Base-by-base conservation (phyloP, 2,113 vertebrate species). In the Ifrita kowaldi region DNA sequence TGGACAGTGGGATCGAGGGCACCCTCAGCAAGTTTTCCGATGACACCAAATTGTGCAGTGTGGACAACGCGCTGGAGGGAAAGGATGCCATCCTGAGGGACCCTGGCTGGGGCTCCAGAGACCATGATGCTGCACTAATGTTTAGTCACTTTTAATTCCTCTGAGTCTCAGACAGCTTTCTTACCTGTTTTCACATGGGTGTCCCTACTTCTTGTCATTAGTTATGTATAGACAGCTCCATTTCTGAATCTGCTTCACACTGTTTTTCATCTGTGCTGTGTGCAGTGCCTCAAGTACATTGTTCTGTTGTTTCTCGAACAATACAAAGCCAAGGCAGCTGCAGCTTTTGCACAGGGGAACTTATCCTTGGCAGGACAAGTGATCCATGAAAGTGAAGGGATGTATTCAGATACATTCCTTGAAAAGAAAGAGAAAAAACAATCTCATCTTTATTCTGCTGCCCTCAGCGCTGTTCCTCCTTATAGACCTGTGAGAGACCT, bases 391-490 rank as follows among this genome's bases (percentile, higher is more conserved):
- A 78, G 74, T 64, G 55, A 87, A 87, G 53, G 46, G n/a, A 55
- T 59, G 30, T 30, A 30, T 74, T 91, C 57, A 77, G 62, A 64
- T 60, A 20, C 4, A 9, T 75, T 76, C 46, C 9, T 94, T 96
- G 74, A 83, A 85, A 84, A 93, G 70, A 42, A 75, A 62, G 56
- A 78, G 62, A 65, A 91, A 82, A 41, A 69, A 27, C 52, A 77
- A 46, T 62, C 57, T 96, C 75, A 64, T 83, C 55, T 93, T 91
- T 63, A 55, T 93, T 95, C 67, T 80, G 67, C 91, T 95, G 78
- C 35, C 70, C 71, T 97, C 75, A 80, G 71, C 0, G 1, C 67
- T 95, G 47, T 90, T 94, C 23, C 27, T 87, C 39, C 30, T 91
- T 76, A 20, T 5, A 83, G 81, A 60, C 56, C 56, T 80, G 16